A percentile compares a stretch with the other conserved stretches of the same genome.
Conservation (phyloP, 2,888 invertebrate species). For the Cephonodes hylas region DNA sequence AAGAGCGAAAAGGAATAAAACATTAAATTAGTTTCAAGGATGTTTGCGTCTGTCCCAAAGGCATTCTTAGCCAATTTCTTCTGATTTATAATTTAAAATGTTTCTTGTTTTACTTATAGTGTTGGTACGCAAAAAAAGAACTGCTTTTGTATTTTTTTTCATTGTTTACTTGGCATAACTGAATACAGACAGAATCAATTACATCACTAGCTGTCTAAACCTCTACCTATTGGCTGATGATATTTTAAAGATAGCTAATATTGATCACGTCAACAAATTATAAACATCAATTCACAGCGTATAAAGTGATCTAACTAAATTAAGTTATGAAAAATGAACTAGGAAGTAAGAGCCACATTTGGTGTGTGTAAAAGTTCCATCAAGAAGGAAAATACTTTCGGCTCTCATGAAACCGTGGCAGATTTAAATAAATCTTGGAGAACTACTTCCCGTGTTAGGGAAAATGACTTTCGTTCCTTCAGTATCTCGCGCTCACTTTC, state of each 20-base stretch:
- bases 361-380: too few relatives aligned
- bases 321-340: not conserved
- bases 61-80: not conserved
- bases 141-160: not conserved
- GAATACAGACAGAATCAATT: too few relatives aligned
- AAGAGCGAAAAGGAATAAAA: not conserved
- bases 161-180: not conserved
- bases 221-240: too few relatives aligned
- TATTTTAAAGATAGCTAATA: too few relatives aligned
- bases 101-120: not conserved
- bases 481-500: slow-evolving; percentile 46
- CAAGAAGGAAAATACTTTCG: not conserved
- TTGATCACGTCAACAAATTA: too few relatives aligned
- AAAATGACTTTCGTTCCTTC: slow-evolving; percentile 39
- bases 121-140: not conserved
- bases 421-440: slow-evolving; percentile 30
- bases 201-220: too few relatives aligned
- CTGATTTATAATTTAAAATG: not conserved
- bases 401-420: slow-evolving; percentile 14
- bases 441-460: slow-evolving; percentile 33
- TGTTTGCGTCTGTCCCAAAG: not conserved
- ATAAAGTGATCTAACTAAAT: too few relatives aligned
- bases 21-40: not conserved
- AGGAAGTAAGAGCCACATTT: too few relatives aligned
- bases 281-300: too few relatives aligned